phyloP scores from a whole-genome alignment of 2,113 vertebrate species.

The Salminus brasiliensis region DNA sequence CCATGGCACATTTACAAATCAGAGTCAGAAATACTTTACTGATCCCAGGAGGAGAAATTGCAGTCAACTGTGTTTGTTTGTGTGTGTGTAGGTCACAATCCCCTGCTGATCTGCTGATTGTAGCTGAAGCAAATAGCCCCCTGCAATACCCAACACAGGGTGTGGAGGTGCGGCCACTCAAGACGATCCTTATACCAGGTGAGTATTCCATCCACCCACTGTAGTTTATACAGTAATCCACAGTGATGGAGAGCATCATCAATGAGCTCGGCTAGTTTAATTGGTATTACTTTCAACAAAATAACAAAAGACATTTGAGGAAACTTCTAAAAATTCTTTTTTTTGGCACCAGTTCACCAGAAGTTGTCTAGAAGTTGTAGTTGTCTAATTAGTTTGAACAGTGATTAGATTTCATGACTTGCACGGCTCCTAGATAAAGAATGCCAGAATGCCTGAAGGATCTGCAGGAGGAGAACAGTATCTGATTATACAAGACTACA shows the following conservation, averaged over 20 bases:
- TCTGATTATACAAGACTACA: no score
- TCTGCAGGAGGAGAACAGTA: no score
- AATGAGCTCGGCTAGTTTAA: neutral
- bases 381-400: neutral
- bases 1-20: no score
- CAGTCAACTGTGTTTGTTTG: neutral
- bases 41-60: no score
- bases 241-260: neutral
- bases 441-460: no score
- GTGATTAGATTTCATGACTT: neutral
- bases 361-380: no score
- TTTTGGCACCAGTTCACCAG: no score
- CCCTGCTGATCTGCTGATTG: conserved; percentile 79
- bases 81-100: conserved; percentile 74
- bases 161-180: conserved; percentile 84
- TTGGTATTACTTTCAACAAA: neutral
- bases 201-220: neutral
- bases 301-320: no score
- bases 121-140: conserved; percentile 86
- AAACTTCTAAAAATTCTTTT: no score
- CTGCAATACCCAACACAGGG: conserved; percentile 89
- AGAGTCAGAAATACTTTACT: no score
- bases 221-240: neutral
- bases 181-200: conserved; percentile 88
- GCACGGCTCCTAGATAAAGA: no score